Evolutionary conservation across 1,140 invertebrate species (phyloP).

Genomic region (Schmidtea mediterranea): DNA sequence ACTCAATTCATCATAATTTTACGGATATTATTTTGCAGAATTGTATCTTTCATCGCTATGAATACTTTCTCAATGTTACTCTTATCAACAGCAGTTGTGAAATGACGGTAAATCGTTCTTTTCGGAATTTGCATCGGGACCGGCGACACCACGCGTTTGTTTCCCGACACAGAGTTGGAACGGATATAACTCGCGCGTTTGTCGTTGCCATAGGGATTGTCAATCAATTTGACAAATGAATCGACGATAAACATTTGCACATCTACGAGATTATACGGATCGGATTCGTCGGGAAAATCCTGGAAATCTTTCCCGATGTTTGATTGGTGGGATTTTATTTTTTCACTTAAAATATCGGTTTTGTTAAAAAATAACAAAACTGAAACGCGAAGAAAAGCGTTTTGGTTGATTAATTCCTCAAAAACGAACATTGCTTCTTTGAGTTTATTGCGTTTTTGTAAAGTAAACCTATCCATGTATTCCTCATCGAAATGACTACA

Average conservation of each 20-base stretch:
- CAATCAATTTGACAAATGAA: too few relatives aligned
- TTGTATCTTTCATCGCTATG: constrained; percentile 81
- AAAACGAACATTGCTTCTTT: constrained; percentile 83
- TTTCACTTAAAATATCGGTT: constrained; percentile 64
- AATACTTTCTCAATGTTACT: constrained; percentile 92
- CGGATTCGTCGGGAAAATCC: too few relatives aligned
- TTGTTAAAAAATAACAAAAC: constrained; percentile 94
- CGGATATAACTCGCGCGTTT: too few relatives aligned
- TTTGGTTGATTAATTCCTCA: constrained; percentile 86
- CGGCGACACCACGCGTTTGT: too few relatives aligned
- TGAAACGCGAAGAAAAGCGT: constrained; percentile 62
- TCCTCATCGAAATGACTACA: constrained; percentile 85
- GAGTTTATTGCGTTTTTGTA: constrained; percentile 40
- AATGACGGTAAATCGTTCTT: constrained; percentile 34
- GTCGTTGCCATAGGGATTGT: too few relatives aligned
- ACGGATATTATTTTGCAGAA: constrained; percentile 68
- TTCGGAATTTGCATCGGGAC: background rate
- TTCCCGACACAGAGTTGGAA: too few relatives aligned
- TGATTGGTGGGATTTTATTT: constrained; percentile 34
- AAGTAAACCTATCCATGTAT: constrained; percentile 64
- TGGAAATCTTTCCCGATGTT: too few relatives aligned
- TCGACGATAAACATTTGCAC: too few relatives aligned
- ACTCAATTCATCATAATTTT: constrained; percentile 66
- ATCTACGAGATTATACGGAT: too few relatives aligned
- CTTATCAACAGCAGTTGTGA: constrained; percentile 85